A percentile compares a stretch with the other conserved stretches of the same genome.
These are phyloP conservation scores for Spilogale gracilis DNA, from an alignment of 2,113 vertebrate genomes.

Conservation along the genomic window DNA sequence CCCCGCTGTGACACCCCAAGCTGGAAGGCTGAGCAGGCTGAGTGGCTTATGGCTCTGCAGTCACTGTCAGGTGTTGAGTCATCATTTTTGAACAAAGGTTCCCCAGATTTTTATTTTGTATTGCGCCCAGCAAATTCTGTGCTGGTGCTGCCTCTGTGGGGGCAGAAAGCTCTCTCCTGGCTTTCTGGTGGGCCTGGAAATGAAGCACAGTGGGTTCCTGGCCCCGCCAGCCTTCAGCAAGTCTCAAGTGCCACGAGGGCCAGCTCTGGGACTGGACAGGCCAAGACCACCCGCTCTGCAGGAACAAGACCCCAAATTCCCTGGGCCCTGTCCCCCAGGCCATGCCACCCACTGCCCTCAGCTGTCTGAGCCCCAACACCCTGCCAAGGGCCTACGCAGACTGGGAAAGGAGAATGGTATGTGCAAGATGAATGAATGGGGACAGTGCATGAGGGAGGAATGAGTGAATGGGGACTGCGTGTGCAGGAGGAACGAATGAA, in stretches of 20 bases:
- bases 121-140: background rate
- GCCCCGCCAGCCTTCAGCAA: background rate
- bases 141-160: background rate
- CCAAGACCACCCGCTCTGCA: background rate
- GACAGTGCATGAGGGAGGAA: too few species aligned
- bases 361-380: background rate
- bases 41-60: background rate
- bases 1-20: rapidly evolving
- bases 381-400: background rate
- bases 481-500: background rate
- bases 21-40: background rate
- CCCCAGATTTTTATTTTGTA: background rate
- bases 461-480: background rate
- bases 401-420: background rate
- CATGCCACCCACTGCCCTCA: background rate
- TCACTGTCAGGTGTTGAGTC: background rate
- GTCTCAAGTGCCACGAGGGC: background rate
- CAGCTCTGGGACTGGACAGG: background rate
- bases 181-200: background rate
- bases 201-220: background rate
- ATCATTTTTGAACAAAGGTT: background rate
- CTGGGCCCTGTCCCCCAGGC: too few species aligned
- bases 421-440: background rate
- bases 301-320: background rate
- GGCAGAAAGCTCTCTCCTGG: background rate